These are phyloP conservation scores for Drosophila bocqueti DNA, from an alignment of 1,140 invertebrate species.

Conservation along the genomic window DNA sequence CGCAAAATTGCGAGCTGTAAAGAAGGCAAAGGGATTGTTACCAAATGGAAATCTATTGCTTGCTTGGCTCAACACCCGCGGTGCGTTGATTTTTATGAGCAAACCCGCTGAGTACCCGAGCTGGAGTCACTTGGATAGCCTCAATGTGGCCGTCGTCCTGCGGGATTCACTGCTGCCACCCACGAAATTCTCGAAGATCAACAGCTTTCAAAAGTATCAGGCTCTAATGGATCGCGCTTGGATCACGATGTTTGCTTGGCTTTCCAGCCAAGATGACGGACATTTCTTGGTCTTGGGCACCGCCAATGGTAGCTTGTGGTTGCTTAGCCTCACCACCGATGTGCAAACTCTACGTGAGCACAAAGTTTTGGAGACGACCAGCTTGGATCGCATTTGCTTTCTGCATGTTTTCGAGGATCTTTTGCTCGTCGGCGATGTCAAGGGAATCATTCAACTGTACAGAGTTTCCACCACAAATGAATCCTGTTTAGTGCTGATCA, in stretches of 20 bases:
- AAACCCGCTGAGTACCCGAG: conserved; percentile 22
- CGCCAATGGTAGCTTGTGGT: conserved; percentile 60
- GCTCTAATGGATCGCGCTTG: conserved; percentile 53
- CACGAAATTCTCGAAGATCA: conserved; percentile 15
- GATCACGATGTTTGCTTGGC: conserved; percentile 70
- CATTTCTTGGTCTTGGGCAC: conserved; percentile 55
- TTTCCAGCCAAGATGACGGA: neutral
- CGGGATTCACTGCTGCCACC: conserved; percentile 46
- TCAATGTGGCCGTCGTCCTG: conserved; percentile 39
- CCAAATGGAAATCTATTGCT: conserved; percentile 44
- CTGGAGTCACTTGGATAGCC: conserved; percentile 25
- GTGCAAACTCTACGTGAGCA: conserved; percentile 17
- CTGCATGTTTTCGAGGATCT: conserved; percentile 48
- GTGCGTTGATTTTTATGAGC: conserved; percentile 35
- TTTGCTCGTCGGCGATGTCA: conserved; percentile 53
- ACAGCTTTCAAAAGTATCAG: conserved; percentile 46
- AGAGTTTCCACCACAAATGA: neutral
- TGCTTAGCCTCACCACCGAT: conserved; percentile 30
- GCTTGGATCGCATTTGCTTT: conserved; percentile 55
- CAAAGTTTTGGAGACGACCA: conserved; percentile 42
- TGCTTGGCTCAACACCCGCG: conserved; percentile 44
- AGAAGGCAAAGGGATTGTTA: conserved; percentile 22
- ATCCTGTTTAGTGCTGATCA: conserved; percentile 24
- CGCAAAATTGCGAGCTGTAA: conserved; percentile 27
- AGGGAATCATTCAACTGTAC: conserved; percentile 49